Conservation (phyloP, 2,888 invertebrate species). For the Cryptocephalus primarius region DNA sequence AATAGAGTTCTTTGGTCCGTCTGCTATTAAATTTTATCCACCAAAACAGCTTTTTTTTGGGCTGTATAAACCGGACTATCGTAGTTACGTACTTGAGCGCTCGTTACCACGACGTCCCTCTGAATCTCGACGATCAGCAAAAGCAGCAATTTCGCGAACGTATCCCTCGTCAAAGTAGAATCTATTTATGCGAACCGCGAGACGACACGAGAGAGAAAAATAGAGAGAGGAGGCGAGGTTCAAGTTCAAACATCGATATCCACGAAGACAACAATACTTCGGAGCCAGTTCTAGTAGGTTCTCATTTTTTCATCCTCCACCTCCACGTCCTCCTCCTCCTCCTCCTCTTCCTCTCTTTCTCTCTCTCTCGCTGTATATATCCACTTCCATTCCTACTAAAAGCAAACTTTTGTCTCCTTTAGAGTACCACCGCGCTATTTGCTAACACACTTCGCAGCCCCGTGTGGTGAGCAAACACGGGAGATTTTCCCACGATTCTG, state of each 20-base stretch:
- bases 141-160: no score
- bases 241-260: not conserved
- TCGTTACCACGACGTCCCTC: no score
- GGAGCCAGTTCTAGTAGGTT: not conserved
- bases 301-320: not conserved
- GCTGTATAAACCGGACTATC: no score
- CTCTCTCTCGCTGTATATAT: not conserved
- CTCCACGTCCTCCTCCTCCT: not conserved
- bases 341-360: not conserved
- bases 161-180: no score
- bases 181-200: no score
- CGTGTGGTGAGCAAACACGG: slow-evolving; percentile 24
- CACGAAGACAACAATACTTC: not conserved
- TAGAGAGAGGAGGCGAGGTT: not conserved
- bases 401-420: slow-evolving; percentile 20
- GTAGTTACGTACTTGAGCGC: no score
- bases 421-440: slow-evolving; percentile 31
- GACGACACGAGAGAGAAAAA: not conserved
- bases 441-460: slow-evolving; percentile 34
- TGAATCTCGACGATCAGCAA: no score
- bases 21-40: no score
- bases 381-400: not conserved
- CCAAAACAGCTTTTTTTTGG: no score
- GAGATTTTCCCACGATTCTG: slow-evolving; percentile 19
- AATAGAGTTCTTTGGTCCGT: no score